phyloP scores from a whole-genome alignment of 2,888 invertebrate genomes.

The Prenolepis imparis region DNA sequence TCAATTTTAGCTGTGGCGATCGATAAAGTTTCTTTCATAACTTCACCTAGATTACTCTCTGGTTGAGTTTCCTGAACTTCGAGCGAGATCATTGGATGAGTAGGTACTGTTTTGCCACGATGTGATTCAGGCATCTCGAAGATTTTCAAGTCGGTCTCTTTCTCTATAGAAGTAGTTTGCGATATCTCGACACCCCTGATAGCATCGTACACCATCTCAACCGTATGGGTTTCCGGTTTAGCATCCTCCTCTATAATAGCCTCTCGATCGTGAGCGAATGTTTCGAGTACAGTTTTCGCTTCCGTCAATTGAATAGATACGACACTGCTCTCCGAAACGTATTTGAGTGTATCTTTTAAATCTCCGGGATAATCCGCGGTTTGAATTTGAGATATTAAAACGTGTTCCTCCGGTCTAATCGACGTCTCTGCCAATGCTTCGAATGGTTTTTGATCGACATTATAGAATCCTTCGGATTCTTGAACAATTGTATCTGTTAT shows the following conservation, averaged over 20 bases:
- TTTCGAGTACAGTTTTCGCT: constrained; percentile 89
- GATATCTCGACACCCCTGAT: constrained; percentile 89
- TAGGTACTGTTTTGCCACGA: constrained; percentile 86
- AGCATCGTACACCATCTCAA: constrained; percentile 88
- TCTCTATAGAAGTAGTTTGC: constrained; percentile 90
- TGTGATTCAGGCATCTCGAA: constrained; percentile 87
- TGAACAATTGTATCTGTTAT: constrained; percentile 88
- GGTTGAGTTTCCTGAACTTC: constrained; percentile 86
- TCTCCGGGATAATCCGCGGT: constrained; percentile 88
- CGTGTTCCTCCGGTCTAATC: constrained; percentile 88
- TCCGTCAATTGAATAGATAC: constrained; percentile 88
- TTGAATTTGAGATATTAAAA: constrained; percentile 89
- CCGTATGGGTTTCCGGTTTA: constrained; percentile 83
- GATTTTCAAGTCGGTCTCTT: constrained; percentile 88
- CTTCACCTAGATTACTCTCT: constrained; percentile 86
- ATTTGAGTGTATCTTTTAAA: constrained; percentile 87
- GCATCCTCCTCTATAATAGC: constrained; percentile 82
- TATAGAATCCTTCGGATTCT: constrained; percentile 89
- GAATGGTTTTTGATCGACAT: constrained; percentile 87
- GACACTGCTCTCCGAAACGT: constrained; percentile 87
- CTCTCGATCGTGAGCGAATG: constrained; percentile 90
- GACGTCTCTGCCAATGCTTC: constrained; percentile 88
- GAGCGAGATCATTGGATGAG: constrained; percentile 87
- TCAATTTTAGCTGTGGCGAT: constrained; percentile 86
- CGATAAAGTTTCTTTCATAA: constrained; percentile 85